Percentiles rank a stretch among this genome's conserved stretches.
These are phyloP conservation scores for Ferdinandea cuprea DNA, from an alignment of 2,888 invertebrate species.

Conservation along the genomic window DNA sequence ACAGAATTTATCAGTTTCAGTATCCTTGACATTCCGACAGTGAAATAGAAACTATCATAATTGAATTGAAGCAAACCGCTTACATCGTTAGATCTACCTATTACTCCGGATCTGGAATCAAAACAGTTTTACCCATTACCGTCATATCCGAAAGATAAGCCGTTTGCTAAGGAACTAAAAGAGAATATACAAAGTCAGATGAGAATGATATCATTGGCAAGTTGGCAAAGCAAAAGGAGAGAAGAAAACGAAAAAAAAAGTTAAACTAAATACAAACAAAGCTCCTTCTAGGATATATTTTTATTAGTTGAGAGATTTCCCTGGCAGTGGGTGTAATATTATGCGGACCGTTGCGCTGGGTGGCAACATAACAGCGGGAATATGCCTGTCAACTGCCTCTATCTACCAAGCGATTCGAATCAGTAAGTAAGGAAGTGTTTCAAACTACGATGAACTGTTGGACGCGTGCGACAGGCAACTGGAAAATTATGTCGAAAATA, in stretches of 20 bases:
- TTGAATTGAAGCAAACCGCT: constrained; percentile 38
- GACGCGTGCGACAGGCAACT: constrained; percentile 62
- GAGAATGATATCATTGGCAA: constrained; percentile 31
- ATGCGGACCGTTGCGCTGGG: constrained; percentile 25
- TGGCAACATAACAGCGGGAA: constrained; percentile 43
- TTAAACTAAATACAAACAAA: constrained; percentile 17
- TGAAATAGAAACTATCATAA: constrained; percentile 28
- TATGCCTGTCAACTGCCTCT: constrained; percentile 47
- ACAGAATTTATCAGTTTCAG: too few relatives aligned
- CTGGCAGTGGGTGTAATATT: constrained; percentile 29
- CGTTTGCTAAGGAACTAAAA: constrained; percentile 22
- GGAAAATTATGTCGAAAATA: constrained; percentile 61
- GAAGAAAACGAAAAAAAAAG: constrained; percentile 34
- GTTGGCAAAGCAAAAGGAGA: background rate
- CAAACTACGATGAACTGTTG: constrained; percentile 66
- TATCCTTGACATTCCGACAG: background rate
- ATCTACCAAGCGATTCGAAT: constrained; percentile 23
- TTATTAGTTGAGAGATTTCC: constrained; percentile 69
- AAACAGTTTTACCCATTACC: constrained; percentile 12
- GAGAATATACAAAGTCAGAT: constrained; percentile 33
- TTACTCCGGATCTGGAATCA: background rate
- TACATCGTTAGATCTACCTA: background rate
- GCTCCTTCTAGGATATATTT: constrained; percentile 43
- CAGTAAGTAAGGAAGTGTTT: constrained; percentile 49
- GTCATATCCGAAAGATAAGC: constrained; percentile 30